Evolutionary conservation across 2,797 vertebrate species (phyloP).

Genomic region (Clarias platycephalus): DNA sequence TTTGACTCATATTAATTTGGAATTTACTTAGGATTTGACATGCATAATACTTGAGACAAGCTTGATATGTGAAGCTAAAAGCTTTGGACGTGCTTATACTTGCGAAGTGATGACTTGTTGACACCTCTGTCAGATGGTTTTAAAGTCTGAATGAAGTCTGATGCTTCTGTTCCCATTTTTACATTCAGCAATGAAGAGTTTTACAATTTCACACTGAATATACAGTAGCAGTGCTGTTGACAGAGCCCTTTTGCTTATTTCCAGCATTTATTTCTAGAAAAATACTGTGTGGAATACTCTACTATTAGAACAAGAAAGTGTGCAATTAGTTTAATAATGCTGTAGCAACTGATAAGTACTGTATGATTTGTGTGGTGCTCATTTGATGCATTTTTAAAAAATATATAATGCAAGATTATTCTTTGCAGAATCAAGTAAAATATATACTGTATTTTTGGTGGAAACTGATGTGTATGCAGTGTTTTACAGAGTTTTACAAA

Average conservation of each 20-base stretch:
- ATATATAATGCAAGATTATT: not conserved
- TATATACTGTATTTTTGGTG: not conserved
- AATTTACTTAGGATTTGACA: slow-evolving; percentile 5
- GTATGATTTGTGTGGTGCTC: not conserved
- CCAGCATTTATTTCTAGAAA: not conserved
- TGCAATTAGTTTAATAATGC: not conserved
- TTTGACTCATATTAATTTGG: not conserved
- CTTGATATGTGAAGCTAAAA: slow-evolving; percentile 20
- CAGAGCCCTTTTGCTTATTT: not conserved
- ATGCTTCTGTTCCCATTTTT: slow-evolving; percentile 60
- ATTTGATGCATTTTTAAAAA: not conserved
- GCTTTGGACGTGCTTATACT: slow-evolving; percentile 2
- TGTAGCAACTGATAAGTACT: not conserved
- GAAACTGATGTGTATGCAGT: not conserved
- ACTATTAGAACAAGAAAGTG: too few relatives aligned
- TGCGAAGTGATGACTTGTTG: slow-evolving; percentile 14
- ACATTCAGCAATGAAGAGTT: not conserved
- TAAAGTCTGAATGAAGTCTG: slow-evolving; percentile 63
- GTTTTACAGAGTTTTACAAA: not conserved
- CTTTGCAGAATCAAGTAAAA: not conserved
- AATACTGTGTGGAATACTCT: not conserved
- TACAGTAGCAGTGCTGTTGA: not conserved
- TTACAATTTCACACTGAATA: not conserved
- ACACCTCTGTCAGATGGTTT: slow-evolving; percentile 47
- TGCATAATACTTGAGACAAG: slow-evolving; percentile 3